Evolutionary conservation across 1,140 invertebrate species (phyloP), one percentile per base, ranked within the genome.

Genomic region (Temnothorax curvispinosus): DNA sequence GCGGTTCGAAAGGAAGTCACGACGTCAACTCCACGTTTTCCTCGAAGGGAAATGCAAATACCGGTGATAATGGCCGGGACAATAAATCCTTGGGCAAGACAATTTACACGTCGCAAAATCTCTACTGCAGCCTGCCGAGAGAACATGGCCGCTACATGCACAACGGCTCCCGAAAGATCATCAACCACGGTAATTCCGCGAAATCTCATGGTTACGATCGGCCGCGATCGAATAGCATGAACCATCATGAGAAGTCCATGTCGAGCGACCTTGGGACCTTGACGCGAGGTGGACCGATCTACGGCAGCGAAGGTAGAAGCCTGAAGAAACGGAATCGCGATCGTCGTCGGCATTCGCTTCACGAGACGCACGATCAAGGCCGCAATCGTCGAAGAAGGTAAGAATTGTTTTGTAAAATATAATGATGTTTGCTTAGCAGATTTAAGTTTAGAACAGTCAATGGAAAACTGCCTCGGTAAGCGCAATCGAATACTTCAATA

Each of bases 81-180:
- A 92, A 94, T 87, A 94, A 94, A 67, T 91, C 88, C 60, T 88
- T 93, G 47, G 90, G 87, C 44, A 91, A 92, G 21, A 86, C 86
- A 41, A 89, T 91, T n/a, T 93, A 93, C 88, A 89, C 93, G 15
- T 93, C 94, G 60, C 94, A 94, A 72, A 95, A 95, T 89, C 89
- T 95, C 6, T 95, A 94, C 71, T 94, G 94, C 80, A 95, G 94
- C 52, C 69, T 94, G 62, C 94, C 94, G 6, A 87, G 94, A 1
- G 94, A 94, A 21, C 93, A 93, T 67, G 85, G 90, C 18, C 90
- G 90, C 13, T 92, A 93, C 65, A 80, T 54, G 71, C 85, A 89
- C 71, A 93, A 88, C 21, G 87, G 82, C 8, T 69, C 74, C 47
- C 90, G 92, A 64, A 95, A 94, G 76, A 87, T 81, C 15, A 82